Conservation (phyloP, 2,888 invertebrate species). For the Napeogenes sylphis region DNA sequence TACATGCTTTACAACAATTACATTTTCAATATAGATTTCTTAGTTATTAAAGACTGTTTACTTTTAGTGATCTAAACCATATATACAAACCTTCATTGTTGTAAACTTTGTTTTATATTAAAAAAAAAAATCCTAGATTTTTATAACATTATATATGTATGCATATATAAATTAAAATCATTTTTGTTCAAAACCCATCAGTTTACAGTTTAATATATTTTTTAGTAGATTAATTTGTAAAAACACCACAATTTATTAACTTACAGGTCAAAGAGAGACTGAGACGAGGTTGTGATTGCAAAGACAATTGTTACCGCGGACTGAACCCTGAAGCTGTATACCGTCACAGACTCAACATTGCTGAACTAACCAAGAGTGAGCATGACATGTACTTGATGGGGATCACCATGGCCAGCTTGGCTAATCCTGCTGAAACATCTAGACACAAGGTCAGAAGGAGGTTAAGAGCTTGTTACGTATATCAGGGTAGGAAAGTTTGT, state of each 20-base stretch:
- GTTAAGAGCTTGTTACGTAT: constrained; percentile 85
- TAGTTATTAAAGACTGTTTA: no score
- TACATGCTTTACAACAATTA: no score
- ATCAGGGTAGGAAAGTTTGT: constrained; percentile 86
- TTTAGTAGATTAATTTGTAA: no score
- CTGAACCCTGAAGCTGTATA: constrained; percentile 86
- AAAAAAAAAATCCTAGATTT: no score
- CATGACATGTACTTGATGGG: constrained; percentile 92
- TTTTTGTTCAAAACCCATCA: no score
- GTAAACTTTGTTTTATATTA: no score
- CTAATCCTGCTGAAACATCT: constrained; percentile 84
- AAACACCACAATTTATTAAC: not conserved
- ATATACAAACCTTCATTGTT: no score
- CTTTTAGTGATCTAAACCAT: no score
- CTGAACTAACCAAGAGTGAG: constrained; percentile 87
- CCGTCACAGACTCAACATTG: constrained; percentile 86
- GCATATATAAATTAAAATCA: no score
- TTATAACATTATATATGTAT: no score
- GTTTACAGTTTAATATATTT: no score
- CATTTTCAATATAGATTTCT: no score
- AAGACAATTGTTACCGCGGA: constrained; percentile 86
- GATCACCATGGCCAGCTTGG: constrained; percentile 88
- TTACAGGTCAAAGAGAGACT: constrained; percentile 83
- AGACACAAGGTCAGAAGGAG: constrained; percentile 85
- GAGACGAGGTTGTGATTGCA: constrained; percentile 85